Evolutionary conservation across 2,113 vertebrate species (phyloP).

Genomic region (Cavia porcellus): DNA sequence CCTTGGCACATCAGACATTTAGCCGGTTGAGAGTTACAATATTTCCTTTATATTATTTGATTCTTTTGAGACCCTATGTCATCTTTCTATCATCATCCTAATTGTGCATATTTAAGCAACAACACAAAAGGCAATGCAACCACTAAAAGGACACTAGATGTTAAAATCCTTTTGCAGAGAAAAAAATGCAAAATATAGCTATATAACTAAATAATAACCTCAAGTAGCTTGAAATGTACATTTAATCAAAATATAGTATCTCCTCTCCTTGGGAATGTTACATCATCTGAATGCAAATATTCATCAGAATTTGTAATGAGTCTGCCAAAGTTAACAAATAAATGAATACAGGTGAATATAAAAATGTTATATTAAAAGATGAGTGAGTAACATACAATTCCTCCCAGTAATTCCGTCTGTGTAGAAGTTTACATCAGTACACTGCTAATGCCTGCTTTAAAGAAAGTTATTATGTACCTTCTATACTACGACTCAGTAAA

Average conservation of each 20-base stretch:
- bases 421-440: neutral
- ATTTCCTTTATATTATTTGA: neutral
- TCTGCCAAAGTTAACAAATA: slow-evolving; percentile 37
- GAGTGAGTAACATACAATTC: slow-evolving; percentile 45
- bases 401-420: neutral
- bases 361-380: slow-evolving; percentile 58
- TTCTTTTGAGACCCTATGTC: neutral
- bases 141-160: neutral
- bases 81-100: neutral
- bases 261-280: neutral
- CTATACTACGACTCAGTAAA: slow-evolving; percentile 77
- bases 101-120: neutral
- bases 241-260: slow-evolving; percentile 38
- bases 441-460: slow-evolving; percentile 49
- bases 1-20: neutral
- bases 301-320: slow-evolving; percentile 44
- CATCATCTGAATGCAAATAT: neutral
- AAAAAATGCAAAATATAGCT: neutral
- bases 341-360: slow-evolving; percentile 55
- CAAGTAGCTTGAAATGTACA: slow-evolving; percentile 17
- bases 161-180: slow-evolving; percentile 4
- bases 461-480: slow-evolving; percentile 57
- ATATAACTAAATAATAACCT: slow-evolving; percentile 40
- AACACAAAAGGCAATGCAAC: neutral
- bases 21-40: neutral